Conservation (phyloP, 2,797 vertebrate genomes). For the Crossoptilon crossoptilon region DNA sequence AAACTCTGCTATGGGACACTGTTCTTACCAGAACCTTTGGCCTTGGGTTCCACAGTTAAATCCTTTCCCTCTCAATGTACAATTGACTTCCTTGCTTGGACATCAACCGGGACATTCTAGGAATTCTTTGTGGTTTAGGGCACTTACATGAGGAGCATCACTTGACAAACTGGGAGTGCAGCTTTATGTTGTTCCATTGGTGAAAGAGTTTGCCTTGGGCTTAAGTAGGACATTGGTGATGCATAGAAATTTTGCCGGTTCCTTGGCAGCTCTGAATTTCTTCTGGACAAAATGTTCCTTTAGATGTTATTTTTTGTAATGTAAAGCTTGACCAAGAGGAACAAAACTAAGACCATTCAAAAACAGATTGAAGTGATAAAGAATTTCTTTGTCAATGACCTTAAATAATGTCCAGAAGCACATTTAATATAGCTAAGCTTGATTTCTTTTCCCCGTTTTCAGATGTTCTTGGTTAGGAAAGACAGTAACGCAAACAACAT, state of each 20-base stretch:
- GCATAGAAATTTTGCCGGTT: neutral
- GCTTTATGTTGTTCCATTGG: neutral
- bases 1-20: neutral
- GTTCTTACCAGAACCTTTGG: neutral
- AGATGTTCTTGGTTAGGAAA: constrained; percentile 85
- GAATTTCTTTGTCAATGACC: neutral
- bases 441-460: constrained; percentile 29
- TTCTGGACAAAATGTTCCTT: neutral
- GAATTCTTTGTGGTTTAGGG: neutral
- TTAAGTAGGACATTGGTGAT: neutral
- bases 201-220: neutral
- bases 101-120: neutral
- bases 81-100: neutral
- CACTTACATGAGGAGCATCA: neutral
- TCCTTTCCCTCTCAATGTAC: neutral
- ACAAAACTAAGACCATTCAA: neutral
- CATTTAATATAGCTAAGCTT: neutral
- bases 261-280: neutral
- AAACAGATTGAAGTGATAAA: neutral
- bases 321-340: constrained; percentile 5
- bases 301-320: neutral
- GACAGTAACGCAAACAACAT: constrained; percentile 76
- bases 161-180: neutral
- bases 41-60: neutral
- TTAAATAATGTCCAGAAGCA: constrained; percentile 18